Base-by-base conservation (phyloP, 1,140 invertebrate species). In the Procambarus virginalis region DNA sequence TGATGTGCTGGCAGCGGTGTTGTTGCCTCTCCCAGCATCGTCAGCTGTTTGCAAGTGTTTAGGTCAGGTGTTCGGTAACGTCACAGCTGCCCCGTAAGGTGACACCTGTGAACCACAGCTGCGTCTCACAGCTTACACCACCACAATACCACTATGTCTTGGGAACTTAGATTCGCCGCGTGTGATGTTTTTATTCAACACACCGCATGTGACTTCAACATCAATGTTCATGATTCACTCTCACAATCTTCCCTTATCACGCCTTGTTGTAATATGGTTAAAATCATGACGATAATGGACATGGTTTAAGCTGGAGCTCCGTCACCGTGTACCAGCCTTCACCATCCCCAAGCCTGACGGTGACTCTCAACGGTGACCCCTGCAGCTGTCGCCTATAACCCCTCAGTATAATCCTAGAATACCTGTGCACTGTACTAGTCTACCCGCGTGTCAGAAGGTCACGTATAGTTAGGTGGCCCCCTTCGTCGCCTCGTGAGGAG, bases 391-490 rank as follows among this genome's bases (percentile, higher is more conserved):
- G 34, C 34, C 34, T 34, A 34, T 34, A 34, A 34, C 34, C 34
- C 34, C 34, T 34, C 34, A 34, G 2, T 73, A 34, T 73, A 34
- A 73, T 34, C 51, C 46, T 73, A 46, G 49, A 76, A 77, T 85
- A 85, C 84, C 84, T 85, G 84, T 85, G 84, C 84, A 77, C 84
- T 77, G 70, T 77, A 46, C 84, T 85, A 85, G 84, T 85, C 84
- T 73, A 77, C 75, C 17, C 58, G 49, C 77, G 80, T 45, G 58
- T 85, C 73, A 58, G 51, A 75, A 58, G 84, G 73, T 85, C 73
- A 85, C 84, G 58, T 76, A 76, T 85, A 85, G 73, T 85, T 51
- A 85, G 70, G 84, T 77, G 55, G 77, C 55, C 75, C 75, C 51
- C 77, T 78, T 48, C 77, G 49, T 80, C 78, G 55, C 49, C 55